Evolutionary conservation across 2,797 vertebrate genomes (phyloP).

Genomic region (Oophaga sylvatica): DNA sequence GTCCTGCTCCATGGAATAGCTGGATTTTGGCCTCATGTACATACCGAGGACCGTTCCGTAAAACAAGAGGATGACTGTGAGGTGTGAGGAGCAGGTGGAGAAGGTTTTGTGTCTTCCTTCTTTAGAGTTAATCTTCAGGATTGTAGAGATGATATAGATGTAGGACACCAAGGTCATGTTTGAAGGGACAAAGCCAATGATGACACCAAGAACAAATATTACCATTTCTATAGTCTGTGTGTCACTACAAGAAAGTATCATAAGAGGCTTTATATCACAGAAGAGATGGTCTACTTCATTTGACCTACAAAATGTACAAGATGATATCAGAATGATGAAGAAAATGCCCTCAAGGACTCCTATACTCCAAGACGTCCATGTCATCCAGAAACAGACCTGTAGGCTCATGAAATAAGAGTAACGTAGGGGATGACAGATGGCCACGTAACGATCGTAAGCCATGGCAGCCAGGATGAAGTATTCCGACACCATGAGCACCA

Average conservation of each 20-base stretch:
- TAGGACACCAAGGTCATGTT: constrained; percentile 17
- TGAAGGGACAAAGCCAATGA: constrained; percentile 17
- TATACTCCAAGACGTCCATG: constrained; percentile 34
- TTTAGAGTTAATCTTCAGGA: constrained; percentile 33
- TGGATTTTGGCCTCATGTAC: constrained; percentile 40
- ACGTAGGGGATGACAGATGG: constrained; percentile 64
- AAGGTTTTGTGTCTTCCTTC: constrained; percentile 42
- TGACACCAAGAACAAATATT: neutral
- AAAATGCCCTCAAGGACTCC: neutral
- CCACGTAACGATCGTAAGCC: constrained; percentile 26
- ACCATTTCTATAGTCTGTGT: neutral
- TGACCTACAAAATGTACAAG: constrained; percentile 4
- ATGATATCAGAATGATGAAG: neutral
- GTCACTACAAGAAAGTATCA: constrained; percentile 19
- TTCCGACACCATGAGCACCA: constrained; percentile 64
- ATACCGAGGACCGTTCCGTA: constrained; percentile 25
- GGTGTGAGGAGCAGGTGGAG: constrained; percentile 51
- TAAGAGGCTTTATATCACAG: constrained; percentile 32
- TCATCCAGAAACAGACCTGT: constrained; percentile 50
- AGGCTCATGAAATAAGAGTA: constrained; percentile 65
- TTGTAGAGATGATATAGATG: neutral
- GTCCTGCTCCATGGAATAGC: constrained; percentile 30
- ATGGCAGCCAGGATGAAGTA: constrained; percentile 65
- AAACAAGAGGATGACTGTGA: constrained; percentile 52
- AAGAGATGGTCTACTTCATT: constrained; percentile 24